Percentiles rank a stretch among this genome's conserved stretches.
phyloP scores from a whole-genome alignment of 2,888 invertebrate species.

The Chirona hameri region DNA sequence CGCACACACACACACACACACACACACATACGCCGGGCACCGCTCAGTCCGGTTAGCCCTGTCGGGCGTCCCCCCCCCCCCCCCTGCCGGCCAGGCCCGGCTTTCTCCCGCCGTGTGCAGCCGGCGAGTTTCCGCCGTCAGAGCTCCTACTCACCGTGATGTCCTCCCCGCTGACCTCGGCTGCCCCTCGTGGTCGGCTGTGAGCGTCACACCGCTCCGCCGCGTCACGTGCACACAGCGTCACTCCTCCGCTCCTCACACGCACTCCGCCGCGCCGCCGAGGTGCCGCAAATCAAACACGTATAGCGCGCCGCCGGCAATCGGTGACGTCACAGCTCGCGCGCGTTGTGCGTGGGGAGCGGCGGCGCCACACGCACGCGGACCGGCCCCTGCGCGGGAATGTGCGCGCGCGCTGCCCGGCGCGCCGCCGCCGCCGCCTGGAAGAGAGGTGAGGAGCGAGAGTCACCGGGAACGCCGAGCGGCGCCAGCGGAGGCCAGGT shows the following conservation, averaged over 20 bases:
- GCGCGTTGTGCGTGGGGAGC: background rate
- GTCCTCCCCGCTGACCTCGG: background rate
- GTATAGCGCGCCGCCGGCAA: background rate
- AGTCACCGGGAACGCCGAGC: constrained; percentile 5
- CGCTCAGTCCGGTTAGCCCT: background rate
- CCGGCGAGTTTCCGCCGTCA: background rate
- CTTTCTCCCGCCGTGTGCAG: background rate
- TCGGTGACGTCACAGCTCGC: background rate
- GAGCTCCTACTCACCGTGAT: background rate
- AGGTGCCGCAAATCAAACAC: background rate
- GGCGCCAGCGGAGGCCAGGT: constrained; percentile 8
- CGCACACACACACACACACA: too few species aligned
- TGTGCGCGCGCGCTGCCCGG: background rate
- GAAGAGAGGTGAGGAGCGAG: background rate
- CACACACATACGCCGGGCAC: background rate
- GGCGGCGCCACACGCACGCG: background rate
- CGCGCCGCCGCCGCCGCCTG: background rate
- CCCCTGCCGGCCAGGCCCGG: background rate
- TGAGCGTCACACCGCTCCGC: too few species aligned
- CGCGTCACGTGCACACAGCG: background rate
- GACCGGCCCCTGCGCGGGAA: background rate
- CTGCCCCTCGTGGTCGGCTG: too few species aligned
- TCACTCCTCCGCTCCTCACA: background rate
- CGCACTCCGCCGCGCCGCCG: background rate
- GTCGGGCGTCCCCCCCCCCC: too few species aligned